Evolutionary conservation across 2,113 vertebrate species (phyloP).

Genomic region (Aythya baeri): DNA sequence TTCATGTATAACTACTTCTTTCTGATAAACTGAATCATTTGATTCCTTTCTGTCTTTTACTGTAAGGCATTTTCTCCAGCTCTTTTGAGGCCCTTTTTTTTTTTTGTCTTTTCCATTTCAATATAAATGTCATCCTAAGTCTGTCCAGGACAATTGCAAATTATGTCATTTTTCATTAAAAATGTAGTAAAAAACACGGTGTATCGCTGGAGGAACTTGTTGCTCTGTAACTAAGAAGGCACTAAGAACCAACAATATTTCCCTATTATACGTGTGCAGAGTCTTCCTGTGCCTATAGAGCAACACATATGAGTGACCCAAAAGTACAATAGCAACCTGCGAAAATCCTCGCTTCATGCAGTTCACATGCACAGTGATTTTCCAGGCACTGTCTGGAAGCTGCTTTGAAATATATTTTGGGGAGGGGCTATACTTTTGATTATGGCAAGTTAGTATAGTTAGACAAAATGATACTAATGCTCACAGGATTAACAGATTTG

Average conservation of each 20-base stretch:
- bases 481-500: background rate
- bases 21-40: background rate
- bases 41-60: background rate
- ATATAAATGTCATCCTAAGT: background rate
- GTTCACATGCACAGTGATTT: background rate
- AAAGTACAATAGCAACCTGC: background rate
- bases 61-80: background rate
- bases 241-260: background rate
- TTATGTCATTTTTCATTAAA: conserved; percentile 1
- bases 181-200: background rate
- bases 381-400: background rate
- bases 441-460: background rate
- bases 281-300: background rate
- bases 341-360: background rate
- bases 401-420: background rate
- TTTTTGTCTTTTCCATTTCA: conserved; percentile 8
- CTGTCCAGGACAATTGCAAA: background rate
- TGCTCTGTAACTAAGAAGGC: background rate
- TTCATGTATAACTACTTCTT: background rate
- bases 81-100: background rate
- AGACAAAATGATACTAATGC: background rate
- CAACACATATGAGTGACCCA: background rate
- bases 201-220: background rate
- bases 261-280: background rate
- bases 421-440: background rate